A percentile compares a stretch with the other conserved stretches of the same genome.
Conservation (phyloP, 2,113 vertebrate genomes). For the Delphinapterus leucas region DNA sequence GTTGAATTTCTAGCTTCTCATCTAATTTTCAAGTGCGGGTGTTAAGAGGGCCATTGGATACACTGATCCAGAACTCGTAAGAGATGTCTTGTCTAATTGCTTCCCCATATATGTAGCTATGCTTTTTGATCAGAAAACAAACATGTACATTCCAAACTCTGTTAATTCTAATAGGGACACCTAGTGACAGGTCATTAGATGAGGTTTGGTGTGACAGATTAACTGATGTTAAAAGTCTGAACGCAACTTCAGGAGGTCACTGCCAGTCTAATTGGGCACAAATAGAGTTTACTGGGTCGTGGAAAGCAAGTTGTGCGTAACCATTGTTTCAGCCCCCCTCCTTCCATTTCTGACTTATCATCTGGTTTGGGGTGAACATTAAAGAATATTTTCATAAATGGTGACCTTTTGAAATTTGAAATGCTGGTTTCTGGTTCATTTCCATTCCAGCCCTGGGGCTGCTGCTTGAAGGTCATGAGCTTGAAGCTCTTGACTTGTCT, state of each 20-base stretch:
- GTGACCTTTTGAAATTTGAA: conserved; percentile 73
- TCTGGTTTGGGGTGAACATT: conserved; percentile 14
- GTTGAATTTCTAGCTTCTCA: neutral
- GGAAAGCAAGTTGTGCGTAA: neutral
- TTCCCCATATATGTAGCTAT: neutral
- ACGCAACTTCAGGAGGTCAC: neutral
- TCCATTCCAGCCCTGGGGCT: conserved; percentile 39
- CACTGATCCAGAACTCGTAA: neutral
- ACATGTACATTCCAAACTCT: neutral
- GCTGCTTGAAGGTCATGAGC: conserved; percentile 61
- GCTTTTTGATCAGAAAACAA: neutral
- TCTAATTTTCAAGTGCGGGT: neutral
- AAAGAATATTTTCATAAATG: conserved; percentile 42
- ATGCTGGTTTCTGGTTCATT: conserved; percentile 65
- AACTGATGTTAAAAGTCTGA: conserved; percentile 10
- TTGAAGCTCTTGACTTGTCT: conserved; percentile 35
- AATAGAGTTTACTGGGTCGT: neutral
- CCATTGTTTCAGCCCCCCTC: neutral
- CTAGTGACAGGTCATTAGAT: neutral
- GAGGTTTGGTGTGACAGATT: conserved; percentile 33
- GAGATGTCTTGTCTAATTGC: neutral
- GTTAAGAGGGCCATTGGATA: neutral
- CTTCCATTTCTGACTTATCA: neutral
- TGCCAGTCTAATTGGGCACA: neutral
- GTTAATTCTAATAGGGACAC: conserved; percentile 4